Evolutionary conservation across 2,888 invertebrate genomes (phyloP), one percentile per base, ranked within the genome.

Genomic region (Aspidapion aeneum): DNA sequence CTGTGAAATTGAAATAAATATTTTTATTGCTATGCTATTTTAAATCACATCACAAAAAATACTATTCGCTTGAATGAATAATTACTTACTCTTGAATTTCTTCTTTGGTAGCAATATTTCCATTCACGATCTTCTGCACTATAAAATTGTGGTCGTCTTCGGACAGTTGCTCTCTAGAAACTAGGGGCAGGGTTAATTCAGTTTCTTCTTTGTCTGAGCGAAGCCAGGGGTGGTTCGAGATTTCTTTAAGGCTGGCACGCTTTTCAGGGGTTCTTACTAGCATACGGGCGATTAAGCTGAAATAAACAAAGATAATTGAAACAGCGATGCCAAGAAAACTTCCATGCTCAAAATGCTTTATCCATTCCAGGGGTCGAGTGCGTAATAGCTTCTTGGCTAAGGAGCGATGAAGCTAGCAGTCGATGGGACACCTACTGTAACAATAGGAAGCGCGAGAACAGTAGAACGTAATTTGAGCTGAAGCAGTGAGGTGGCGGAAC

Each of bases 121-220:
- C 98, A 76, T 93, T 94, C 20, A 96, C 94, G 93, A 99, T 98
- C 82, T 93, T 94, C 74, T 96, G 94, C 68, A 99, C 87, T 71
- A 99, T 96, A 66, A 91, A 86, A 69, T 90, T 86, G 76, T 95
- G 95, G 78, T 98, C 96, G 60, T 96, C 95, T 61, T 95, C 94
- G 9, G 93, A 90, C 1, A 99, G 84, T 75, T 95, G 93, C 77
- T 96, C 92, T 65, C 91, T 87, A 50, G 94, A 92, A 22, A 98
- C 91, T 58, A 97, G 84, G 1, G 96, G 96, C 65, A 91, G 82
- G 69, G 86, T 85, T 74, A 87, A 86, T 68, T 80, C 81, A 62
- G 76, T 76, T 57, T 82, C 82, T 7, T 78, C 74, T 67, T 81
- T 80, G 48, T 85, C 86, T 20, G 84, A 82, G n/a, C 83, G 82